Percentiles rank a stretch among this genome's conserved stretches.
Conservation (phyloP, 2,888 invertebrate genomes). For the Meloe dianella region DNA sequence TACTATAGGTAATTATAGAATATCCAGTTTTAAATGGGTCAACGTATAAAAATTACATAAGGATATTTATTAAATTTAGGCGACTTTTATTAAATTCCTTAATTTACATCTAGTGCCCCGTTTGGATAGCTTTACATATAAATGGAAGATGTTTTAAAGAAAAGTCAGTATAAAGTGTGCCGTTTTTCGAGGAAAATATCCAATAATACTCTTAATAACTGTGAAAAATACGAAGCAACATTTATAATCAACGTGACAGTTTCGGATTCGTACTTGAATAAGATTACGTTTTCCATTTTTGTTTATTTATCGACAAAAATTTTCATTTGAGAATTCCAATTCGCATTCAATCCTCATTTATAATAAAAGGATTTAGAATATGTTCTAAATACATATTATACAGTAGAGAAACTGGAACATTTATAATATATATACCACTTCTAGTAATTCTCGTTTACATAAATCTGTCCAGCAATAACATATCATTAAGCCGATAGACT, state of each 20-base stretch:
- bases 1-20: conserved; percentile 7
- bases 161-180: not conserved
- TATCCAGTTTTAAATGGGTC: not conserved
- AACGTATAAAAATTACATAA: conserved; percentile 18
- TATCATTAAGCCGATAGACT: conserved; percentile 39
- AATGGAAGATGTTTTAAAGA: conserved; percentile 16
- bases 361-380: not conserved
- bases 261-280: not conserved
- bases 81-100: conserved; percentile 31
- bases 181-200: not conserved
- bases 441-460: conserved; percentile 28
- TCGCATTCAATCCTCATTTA: not conserved
- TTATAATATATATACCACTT: not conserved
- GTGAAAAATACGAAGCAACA: not conserved
- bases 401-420: not conserved
- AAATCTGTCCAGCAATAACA: conserved; percentile 39
- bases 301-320: not conserved
- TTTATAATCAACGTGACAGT: not conserved
- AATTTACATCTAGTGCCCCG: conserved; percentile 28
- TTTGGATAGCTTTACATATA: conserved; percentile 26
- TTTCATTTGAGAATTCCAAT: not conserved
- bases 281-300: not conserved
- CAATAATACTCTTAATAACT: not conserved
- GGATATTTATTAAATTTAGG: conserved; percentile 26
- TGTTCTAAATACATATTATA: not conserved